Evolutionary conservation across 2,888 invertebrate species (phyloP), one percentile per base, ranked within the genome.

Genomic region (Heterodera filipjevi): DNA sequence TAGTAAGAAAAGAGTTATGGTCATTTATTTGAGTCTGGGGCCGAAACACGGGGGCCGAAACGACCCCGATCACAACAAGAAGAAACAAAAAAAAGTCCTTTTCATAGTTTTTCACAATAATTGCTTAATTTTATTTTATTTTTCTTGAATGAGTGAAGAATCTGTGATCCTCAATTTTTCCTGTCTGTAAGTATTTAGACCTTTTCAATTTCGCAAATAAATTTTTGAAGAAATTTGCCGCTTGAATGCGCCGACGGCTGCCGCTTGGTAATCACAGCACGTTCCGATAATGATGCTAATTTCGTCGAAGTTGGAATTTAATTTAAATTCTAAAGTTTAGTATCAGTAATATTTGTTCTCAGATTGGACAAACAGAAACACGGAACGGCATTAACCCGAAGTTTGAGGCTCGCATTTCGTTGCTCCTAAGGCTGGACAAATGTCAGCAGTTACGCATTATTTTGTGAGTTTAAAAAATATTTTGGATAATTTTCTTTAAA

Each of bases 301-400:
- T 79, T 78, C 78, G n/a, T 68, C 27, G 79, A 79, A 32, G 79
- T 79, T 66, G 16, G 59, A 32, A 33, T 39, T 76, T 44, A 39
- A 14, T 66, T 22, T 70, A 16, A 10, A 35, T 32, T 66, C 1
- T 53, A 79, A n/a, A n/a, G 39, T 10, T 39, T 39, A 39, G 39
- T 12, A 6, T 39, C 6, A 6, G 8, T 39, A 39, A 0, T 10
- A 39, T 39, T 39, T 49, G 49, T 35, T 79, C 35, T 22, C 14
- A 81, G 81, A 77, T 81, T 66, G 81, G 81, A 6, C 81, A 81
- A 70, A 82, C 81, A 8, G 81, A 81, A 77, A 81, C 80, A 12
- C 32, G 82, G 44, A 53, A 53, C 14, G 66, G 68, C 53, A 76
- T 66, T 27, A 81, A 71, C 44, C 81, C 81, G 22, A 44, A 27